Conservation (phyloP, 2,113 vertebrate genomes). For the Macrotus californicus region DNA sequence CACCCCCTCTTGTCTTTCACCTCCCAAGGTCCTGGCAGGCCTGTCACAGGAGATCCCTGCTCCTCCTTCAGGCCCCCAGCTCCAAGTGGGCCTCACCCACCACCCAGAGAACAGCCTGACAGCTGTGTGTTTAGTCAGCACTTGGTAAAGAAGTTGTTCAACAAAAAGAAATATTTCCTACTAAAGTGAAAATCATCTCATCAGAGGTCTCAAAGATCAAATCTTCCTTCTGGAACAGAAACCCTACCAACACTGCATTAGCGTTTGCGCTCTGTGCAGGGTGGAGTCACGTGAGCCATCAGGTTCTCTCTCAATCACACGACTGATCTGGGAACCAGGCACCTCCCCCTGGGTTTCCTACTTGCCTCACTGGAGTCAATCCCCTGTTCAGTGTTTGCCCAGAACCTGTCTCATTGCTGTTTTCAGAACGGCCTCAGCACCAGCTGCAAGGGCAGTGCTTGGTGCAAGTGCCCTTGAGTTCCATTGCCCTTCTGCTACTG, state of each 20-base stretch:
- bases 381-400: not conserved
- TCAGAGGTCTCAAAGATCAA: conserved; percentile 25
- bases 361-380: not conserved
- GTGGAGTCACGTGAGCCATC: conserved; percentile 9
- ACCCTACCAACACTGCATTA: not conserved
- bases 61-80: not conserved
- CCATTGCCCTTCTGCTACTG: not conserved
- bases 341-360: conserved; percentile 16
- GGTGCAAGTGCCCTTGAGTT: conserved; percentile 24
- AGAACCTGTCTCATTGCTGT: not conserved
- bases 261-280: not conserved
- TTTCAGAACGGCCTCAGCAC: not conserved
- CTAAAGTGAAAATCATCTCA: conserved; percentile 48
- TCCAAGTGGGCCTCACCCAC: not conserved
- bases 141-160: conserved; percentile 9
- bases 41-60: not conserved
- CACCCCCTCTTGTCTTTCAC: not conserved
- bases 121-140: not conserved
- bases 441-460: not conserved
- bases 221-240: conserved; percentile 44
- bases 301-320: not conserved
- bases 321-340: conserved; percentile 24
- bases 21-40: not conserved
- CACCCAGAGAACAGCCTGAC: not conserved
- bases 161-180: conserved; percentile 13